phyloP scores from a whole-genome alignment of 1,140 invertebrate genomes.

The Brachionus koreanus region DNA sequence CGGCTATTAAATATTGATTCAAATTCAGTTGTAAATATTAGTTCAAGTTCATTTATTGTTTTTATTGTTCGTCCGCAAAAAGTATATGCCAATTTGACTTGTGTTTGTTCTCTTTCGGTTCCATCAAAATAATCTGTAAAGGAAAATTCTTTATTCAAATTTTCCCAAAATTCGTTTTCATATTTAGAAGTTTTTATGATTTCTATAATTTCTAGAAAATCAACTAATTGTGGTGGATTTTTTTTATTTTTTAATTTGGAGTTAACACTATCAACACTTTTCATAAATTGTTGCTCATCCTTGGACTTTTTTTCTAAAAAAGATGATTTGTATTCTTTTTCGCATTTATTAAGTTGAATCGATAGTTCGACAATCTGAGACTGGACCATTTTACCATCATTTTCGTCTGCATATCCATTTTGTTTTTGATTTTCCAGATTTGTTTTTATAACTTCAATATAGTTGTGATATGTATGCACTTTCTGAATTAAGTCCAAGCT shows the following conservation, averaged over 20 bases:
- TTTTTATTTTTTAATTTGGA: not conserved
- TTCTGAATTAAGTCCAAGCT: slow-evolving; percentile 30
- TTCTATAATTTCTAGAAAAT: not conserved
- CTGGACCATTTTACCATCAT: not conserved
- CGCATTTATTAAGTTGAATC: not conserved
- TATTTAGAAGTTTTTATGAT: not conserved
- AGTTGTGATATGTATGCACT: slow-evolving; percentile 43
- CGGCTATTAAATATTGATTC: slow-evolving; percentile 56
- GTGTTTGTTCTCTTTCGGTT: not conserved
- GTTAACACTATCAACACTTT: not conserved
- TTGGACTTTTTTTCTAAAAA: not conserved
- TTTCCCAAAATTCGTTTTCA: not conserved
- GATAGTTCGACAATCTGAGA: not conserved
- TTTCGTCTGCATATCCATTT: not conserved
- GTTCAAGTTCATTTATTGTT: slow-evolving; percentile 53
- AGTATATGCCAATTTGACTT: not conserved
- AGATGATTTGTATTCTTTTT: not conserved
- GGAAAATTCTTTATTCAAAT: slow-evolving; percentile 2
- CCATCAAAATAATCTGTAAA: not conserved
- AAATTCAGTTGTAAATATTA: slow-evolving; percentile 58
- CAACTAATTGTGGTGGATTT: not conserved
- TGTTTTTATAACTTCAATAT: not conserved
- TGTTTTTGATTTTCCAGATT: not conserved
- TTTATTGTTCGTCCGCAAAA: not conserved
- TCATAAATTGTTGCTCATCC: not conserved